Percentiles rank a stretch among this genome's conserved stretches.
phyloP scores from a whole-genome alignment of 2,113 vertebrate genomes.

The Colius striatus region DNA sequence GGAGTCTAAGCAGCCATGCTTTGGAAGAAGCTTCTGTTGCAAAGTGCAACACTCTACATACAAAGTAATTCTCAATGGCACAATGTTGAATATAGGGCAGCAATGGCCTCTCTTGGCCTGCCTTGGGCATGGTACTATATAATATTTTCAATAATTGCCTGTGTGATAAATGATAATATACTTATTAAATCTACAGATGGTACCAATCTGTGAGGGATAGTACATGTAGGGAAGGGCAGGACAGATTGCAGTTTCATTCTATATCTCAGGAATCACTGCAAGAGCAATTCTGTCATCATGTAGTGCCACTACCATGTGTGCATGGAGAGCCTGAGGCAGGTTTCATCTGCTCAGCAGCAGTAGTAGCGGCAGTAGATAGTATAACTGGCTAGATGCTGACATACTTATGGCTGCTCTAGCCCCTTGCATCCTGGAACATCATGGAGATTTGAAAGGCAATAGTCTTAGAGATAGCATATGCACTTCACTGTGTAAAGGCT shows the following conservation, averaged over 20 bases:
- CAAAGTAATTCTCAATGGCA: neutral
- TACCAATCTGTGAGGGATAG: neutral
- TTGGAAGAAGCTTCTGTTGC: neutral
- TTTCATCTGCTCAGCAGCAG: neutral
- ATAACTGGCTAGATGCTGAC: neutral
- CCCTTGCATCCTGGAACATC: neutral
- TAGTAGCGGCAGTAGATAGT: neutral
- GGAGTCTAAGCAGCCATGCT: neutral
- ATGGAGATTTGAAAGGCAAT: accelerated
- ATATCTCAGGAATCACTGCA: neutral
- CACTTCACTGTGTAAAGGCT: neutral
- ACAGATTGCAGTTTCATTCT: neutral
- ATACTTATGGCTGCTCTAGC: neutral
- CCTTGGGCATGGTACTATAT: neutral
- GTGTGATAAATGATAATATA: neutral
- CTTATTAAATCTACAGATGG: neutral
- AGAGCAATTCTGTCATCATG: neutral
- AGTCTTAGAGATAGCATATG: neutral
- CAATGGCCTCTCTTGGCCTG: neutral
- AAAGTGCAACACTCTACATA: neutral
- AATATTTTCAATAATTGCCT: neutral
- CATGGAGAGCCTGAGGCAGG: neutral
- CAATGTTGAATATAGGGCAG: neutral
- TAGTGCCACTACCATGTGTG: accelerated
- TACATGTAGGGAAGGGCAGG: neutral